Evolutionary conservation across 1,140 invertebrate genomes (phyloP).

Genomic region (Mylabris phalerata): DNA sequence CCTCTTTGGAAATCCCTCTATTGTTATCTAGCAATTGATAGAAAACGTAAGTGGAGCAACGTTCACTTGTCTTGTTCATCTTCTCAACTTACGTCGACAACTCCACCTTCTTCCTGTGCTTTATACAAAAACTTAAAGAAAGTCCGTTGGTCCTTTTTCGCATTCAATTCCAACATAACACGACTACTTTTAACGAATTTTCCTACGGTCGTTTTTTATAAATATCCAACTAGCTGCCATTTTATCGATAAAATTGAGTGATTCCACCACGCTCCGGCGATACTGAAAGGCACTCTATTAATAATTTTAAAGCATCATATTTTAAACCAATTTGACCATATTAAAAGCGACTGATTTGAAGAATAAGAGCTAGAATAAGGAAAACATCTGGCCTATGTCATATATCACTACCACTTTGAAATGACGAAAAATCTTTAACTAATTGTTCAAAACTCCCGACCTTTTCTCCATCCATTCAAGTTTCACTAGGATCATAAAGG

Average conservation of each 20-base stretch:
- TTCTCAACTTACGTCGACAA: constrained; percentile 3
- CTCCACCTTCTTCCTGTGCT: constrained; percentile 15
- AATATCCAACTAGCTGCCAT: too few species aligned
- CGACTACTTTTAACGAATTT: too few species aligned
- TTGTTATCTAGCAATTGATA: too few species aligned
- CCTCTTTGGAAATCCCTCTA: too few species aligned
- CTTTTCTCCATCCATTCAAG: constrained; percentile 21
- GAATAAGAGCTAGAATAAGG: neutral
- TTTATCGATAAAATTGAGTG: too few species aligned
- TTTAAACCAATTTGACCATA: constrained; percentile 41
- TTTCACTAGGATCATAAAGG: constrained; percentile 7
- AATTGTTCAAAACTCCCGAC: constrained; percentile 32
- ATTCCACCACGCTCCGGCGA: too few species aligned
- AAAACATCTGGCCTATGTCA: constrained; percentile 26
- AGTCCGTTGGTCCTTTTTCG: neutral
- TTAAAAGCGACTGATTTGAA: constrained; percentile 36
- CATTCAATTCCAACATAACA: too few species aligned
- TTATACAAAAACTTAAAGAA: neutral
- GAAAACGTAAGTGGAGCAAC: constrained; percentile 12
- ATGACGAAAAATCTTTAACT: constrained; percentile 37
- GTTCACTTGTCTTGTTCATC: constrained; percentile 8
- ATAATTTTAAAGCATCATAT: constrained; percentile 31
- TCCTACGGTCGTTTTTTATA: too few species aligned
- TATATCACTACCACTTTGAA: constrained; percentile 31
- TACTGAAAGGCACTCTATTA: constrained; percentile 27